Evolutionary conservation across 1,140 invertebrate genomes (phyloP).

Genomic region (Phthorimaea operculella): DNA sequence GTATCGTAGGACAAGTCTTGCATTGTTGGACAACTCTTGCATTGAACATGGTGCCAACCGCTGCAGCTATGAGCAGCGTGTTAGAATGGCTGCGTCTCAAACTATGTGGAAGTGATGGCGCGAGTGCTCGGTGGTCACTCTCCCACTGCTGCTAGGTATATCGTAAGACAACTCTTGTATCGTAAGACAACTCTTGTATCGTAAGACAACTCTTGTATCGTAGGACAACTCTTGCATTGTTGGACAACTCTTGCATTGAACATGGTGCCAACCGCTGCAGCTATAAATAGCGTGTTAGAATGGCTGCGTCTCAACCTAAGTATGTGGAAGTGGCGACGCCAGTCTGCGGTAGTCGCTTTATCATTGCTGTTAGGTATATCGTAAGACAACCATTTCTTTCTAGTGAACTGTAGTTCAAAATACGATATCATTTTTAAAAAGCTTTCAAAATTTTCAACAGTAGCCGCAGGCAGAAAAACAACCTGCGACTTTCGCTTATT

Average conservation of each 20-base stretch:
- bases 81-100: conserved; percentile 41
- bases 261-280: conserved; percentile 65
- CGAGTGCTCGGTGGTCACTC: conserved; percentile 47
- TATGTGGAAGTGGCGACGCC: conserved; percentile 27
- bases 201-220: no score
- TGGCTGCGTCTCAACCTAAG: conserved; percentile 49
- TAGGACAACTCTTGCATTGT: conserved; percentile 18
- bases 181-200: no score
- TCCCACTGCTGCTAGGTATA: conserved; percentile 57
- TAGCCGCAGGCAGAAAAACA: no score
- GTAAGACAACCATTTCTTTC: no score
- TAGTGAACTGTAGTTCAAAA: no score
- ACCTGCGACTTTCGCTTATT: no score
- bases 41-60: conserved; percentile 69
- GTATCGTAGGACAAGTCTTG: no score
- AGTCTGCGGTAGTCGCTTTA: conserved; percentile 45
- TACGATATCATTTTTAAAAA: no score
- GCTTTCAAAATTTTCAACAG: no score
- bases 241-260: no score
- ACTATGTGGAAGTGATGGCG: conserved; percentile 24
- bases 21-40: conserved; percentile 17
- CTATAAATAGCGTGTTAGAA: conserved; percentile 42
- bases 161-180: conserved; percentile 38
- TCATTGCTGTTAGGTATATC: conserved; percentile 60
- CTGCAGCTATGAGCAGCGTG: conserved; percentile 47